These are phyloP conservation scores for Strigops habroptila DNA, from an alignment of 2,113 vertebrate genomes.

Conservation along the genomic window DNA sequence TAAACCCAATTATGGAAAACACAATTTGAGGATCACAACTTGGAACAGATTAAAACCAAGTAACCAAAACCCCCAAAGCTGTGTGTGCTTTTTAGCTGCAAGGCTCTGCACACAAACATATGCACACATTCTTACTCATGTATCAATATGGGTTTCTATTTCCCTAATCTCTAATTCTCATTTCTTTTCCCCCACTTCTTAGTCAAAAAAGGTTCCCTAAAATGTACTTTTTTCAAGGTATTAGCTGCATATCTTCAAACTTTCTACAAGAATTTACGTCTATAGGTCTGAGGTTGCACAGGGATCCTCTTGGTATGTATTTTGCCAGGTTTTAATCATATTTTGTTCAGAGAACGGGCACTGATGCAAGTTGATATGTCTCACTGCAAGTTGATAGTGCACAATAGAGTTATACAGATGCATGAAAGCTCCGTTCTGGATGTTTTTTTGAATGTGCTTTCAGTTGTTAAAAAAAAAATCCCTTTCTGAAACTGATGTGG, in stretches of 20 bases:
- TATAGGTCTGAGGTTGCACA: neutral
- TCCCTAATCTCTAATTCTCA: neutral
- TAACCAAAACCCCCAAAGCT: neutral
- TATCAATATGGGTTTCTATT: neutral
- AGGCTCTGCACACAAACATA: neutral
- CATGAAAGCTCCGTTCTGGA: neutral
- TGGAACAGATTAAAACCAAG: conserved; percentile 32
- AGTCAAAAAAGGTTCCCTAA: neutral
- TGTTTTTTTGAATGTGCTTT: neutral
- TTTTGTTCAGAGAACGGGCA: neutral
- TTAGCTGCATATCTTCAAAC: neutral
- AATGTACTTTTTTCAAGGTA: neutral
- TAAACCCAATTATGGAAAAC: conserved; percentile 20
- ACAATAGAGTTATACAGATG: neutral
- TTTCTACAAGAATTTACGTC: neutral
- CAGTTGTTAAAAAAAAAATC: neutral
- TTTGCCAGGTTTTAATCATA: neutral
- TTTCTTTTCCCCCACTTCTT: neutral
- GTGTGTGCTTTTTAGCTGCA: neutral
- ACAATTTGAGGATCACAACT: neutral
- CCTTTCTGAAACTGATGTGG: neutral
- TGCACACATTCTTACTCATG: neutral
- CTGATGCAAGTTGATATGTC: neutral
- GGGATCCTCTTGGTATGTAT: neutral
- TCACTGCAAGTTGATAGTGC: neutral